Conservation (phyloP, 1,140 invertebrate genomes). For the Maconellicoccus hirsutus region DNA sequence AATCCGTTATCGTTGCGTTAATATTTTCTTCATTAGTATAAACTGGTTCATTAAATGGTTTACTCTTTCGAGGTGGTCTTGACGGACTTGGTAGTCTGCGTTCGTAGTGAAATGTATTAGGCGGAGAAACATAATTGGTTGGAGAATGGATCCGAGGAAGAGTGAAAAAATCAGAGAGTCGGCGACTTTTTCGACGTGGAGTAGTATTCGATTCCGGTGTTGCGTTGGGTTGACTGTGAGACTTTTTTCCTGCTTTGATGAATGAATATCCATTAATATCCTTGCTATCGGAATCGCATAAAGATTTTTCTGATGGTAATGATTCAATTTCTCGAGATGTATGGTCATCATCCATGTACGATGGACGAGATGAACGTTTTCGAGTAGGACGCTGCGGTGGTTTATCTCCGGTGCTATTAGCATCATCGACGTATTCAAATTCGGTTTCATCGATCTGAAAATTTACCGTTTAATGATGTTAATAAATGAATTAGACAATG, state of each 20-base stretch:
- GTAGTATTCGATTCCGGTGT: not conserved
- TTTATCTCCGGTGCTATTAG: not conserved
- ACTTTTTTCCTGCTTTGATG: not conserved
- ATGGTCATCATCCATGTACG: not conserved
- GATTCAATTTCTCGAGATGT: slow-evolving; percentile 12
- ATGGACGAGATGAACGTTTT: not conserved
- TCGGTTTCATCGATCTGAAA: not conserved
- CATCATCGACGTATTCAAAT: not conserved
- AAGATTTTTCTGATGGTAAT: not conserved
- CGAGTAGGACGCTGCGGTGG: not conserved
- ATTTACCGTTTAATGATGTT: not conserved
- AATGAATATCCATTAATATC: not conserved
- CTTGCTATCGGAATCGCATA: not conserved
- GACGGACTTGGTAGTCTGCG: slow-evolving; percentile 1
- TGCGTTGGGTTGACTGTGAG: not conserved
- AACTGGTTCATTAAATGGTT: not conserved
- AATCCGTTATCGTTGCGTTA: not conserved
- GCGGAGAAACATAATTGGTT: not conserved
- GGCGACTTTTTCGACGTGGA: slow-evolving; percentile 10
- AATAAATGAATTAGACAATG: too few relatives aligned
- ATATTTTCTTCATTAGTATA: not conserved
- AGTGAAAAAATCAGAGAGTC: slow-evolving; percentile 12
- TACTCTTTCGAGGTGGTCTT: not conserved
- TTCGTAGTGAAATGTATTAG: not conserved
- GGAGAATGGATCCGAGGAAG: not conserved